Evolutionary conservation across 2,797 vertebrate genomes (phyloP), one percentile per base, ranked within the genome.

Genomic region (Natrix natrix): DNA sequence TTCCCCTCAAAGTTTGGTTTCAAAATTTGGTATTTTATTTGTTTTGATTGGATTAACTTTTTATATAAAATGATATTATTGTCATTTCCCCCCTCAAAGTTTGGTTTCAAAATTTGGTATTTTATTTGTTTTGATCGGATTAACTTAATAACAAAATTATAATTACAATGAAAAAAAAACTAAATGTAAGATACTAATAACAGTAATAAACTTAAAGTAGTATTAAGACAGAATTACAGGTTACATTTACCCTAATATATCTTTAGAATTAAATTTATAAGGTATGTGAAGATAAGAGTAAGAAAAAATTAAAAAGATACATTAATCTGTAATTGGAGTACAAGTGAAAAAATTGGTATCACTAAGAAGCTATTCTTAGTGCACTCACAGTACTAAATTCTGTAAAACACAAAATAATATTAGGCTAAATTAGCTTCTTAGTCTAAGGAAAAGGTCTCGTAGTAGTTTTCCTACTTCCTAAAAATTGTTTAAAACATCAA

Each of bases 51-150:
- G 37, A 78, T 17, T 17, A 78, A 37, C 8, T 78, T 78, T 52
- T 52, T 52, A 52, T 52, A 52, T 52, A 5, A 52, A 52, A 52
- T 52, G 4, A 66, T 93, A n/a, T 56, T 94, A 91, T 22, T 96
- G 91, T 94, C 95, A 93, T 63, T 94, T 91, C 92, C 93, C 37
- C 61, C 92, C 94, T 89, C 93, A 89, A 92, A 83, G 43, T 92
- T 61, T 92, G 7, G 24, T 93, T 95, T 95, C 83, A 91, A 78
- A 37, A 43, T 78, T 78, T 43, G 17, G 43, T 22, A 78, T 78
- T 78, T 43, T 37, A 37, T 74, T 78, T 78, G 69, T 78, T 78
- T 78, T 78, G 32, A 20, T 22, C 17, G 10, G 37, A 78, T 20
- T 17, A 78, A 37, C 8, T 78, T 78, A 78, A 37, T 43, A 78